phyloP scores from a whole-genome alignment of 2,888 invertebrate species.

The Augochlorella aurata region DNA sequence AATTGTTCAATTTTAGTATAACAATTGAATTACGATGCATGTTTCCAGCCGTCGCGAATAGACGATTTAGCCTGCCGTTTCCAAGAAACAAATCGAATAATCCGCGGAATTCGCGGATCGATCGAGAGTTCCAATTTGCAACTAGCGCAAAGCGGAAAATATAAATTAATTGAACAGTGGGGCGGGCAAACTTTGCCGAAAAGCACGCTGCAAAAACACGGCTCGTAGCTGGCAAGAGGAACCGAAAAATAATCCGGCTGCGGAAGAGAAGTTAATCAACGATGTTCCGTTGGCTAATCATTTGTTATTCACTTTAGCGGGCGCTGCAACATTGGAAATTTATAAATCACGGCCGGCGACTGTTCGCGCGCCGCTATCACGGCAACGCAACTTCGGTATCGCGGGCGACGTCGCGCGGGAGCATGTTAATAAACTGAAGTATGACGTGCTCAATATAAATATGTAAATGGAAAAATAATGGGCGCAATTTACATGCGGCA shows the following conservation, averaged over 20 bases:
- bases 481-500: constrained; percentile 45
- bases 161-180: background rate
- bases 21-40: no score
- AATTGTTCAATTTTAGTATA: no score
- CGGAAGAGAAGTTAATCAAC: background rate
- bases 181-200: background rate
- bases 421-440: constrained; percentile 9
- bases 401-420: background rate
- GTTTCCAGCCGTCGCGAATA: no score
- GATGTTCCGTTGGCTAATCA: background rate
- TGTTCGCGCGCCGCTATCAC: background rate
- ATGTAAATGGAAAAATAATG: constrained; percentile 43
- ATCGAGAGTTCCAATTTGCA: no score
- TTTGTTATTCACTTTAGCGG: constrained; percentile 11
- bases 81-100: background rate
- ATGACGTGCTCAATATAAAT: constrained; percentile 3
- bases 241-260: background rate
- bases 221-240: background rate
- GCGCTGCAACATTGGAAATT: background rate
- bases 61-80: background rate
- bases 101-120: background rate
- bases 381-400: background rate
- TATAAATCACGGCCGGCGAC: constrained; percentile 3
- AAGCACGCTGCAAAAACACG: background rate
- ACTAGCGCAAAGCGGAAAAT: background rate